These are phyloP conservation scores for Aporophyla lueneburgensis DNA, from an alignment of 2,888 invertebrate species.

Conservation along the genomic window DNA sequence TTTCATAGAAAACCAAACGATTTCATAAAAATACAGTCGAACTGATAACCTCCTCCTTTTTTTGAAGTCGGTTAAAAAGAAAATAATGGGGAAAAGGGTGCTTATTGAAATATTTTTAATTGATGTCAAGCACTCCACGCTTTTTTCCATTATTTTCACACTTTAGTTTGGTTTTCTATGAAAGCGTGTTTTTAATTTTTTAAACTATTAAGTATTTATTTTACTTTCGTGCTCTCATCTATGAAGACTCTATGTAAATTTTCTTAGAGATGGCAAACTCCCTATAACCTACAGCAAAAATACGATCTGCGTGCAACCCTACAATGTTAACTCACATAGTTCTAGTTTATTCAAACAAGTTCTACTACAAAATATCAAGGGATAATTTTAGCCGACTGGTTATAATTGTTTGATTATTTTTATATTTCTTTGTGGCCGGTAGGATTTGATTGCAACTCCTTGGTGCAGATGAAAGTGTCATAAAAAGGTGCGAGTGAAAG, in stretches of 20 bases:
- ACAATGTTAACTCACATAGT: too few species aligned
- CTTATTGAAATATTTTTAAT: too few species aligned
- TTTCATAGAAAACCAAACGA: too few species aligned
- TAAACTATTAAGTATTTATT: background rate
- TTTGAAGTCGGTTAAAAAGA: too few species aligned
- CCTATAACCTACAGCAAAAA: background rate
- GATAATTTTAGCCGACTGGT: slow-evolving; percentile 33
- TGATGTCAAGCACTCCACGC: too few species aligned
- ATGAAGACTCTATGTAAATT: background rate
- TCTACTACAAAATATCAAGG: slow-evolving; percentile 13
- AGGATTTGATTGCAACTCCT: slow-evolving; percentile 54
- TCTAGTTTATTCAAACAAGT: slow-evolving; percentile 11
- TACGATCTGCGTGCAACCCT: background rate
- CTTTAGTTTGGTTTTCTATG: too few species aligned
- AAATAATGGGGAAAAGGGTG: too few species aligned
- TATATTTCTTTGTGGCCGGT: slow-evolving; percentile 13
- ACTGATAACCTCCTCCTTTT: too few species aligned
- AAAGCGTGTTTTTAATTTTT: too few species aligned
- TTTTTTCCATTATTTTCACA: too few species aligned
- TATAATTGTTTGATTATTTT: slow-evolving; percentile 15
- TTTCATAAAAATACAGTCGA: too few species aligned
- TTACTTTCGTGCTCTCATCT: background rate
- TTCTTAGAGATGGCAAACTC: background rate
- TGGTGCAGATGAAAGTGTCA: slow-evolving; percentile 64
- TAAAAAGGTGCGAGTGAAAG: slow-evolving; percentile 70